These are phyloP conservation scores for Cryptocheilus praepositus DNA, from an alignment of 2,888 invertebrate genomes.

Conservation along the genomic window DNA sequence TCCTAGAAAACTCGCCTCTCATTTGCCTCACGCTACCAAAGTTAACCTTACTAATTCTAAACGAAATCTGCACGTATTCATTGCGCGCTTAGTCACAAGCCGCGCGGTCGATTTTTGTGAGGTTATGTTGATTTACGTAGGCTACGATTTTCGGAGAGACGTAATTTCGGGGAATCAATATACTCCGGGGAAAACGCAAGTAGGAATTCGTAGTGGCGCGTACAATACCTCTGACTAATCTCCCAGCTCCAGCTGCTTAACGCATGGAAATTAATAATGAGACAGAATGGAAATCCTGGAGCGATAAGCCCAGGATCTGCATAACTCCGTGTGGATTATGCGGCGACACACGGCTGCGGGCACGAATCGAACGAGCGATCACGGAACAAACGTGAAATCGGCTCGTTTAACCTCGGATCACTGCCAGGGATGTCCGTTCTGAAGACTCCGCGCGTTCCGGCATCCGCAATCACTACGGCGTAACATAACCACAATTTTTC, in stretches of 20 bases:
- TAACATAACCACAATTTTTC: too few relatives aligned
- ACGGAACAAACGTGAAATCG: conserved; percentile 48
- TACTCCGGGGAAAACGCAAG: conserved; percentile 28
- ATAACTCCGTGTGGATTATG: conserved; percentile 50
- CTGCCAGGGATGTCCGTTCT: too few relatives aligned
- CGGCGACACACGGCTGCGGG: conserved; percentile 34
- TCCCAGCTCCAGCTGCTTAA: conserved; percentile 46
- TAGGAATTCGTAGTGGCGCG: conserved; percentile 36
- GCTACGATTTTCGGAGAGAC: too few relatives aligned
- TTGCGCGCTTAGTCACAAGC: too few relatives aligned
- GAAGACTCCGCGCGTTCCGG: too few relatives aligned
- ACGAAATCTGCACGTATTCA: too few relatives aligned
- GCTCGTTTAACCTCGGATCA: conserved; percentile 42
- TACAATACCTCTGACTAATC: conserved; percentile 47
- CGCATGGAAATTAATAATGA: conserved; percentile 58
- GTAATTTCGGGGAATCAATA: conserved; percentile 43
- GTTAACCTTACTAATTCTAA: too few relatives aligned
- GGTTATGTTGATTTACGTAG: too few relatives aligned
- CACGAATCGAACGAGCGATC: conserved; percentile 50
- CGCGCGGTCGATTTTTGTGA: too few relatives aligned
- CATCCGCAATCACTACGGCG: too few relatives aligned
- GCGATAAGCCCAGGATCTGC: conserved; percentile 54
- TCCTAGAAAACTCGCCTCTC: too few relatives aligned
- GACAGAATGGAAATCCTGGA: conserved; percentile 56
- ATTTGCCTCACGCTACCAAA: too few relatives aligned